Conservation (phyloP, 1,140 invertebrate genomes). For the Diorhabda carinulata region DNA sequence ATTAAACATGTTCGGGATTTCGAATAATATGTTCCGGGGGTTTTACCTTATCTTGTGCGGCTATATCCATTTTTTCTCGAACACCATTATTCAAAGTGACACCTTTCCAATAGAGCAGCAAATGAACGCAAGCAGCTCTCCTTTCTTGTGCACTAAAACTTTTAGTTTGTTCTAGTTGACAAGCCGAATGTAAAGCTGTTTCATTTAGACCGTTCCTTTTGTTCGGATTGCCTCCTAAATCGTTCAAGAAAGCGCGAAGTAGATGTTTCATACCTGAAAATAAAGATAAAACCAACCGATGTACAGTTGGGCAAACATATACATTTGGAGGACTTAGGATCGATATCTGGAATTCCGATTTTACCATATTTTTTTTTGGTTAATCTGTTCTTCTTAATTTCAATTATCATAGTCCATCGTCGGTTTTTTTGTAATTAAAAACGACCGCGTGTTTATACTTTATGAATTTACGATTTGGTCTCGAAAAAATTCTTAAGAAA, state of each 20-base stretch:
- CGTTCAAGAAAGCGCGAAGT: slow-evolving; percentile 61
- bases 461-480: too few relatives aligned
- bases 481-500: too few relatives aligned
- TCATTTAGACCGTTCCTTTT: slow-evolving; percentile 65
- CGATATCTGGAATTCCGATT: too few relatives aligned
- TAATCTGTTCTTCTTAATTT: too few relatives aligned
- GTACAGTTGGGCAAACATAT: not conserved
- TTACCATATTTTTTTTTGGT: too few relatives aligned
- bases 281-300: not conserved
- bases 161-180: slow-evolving; percentile 53
- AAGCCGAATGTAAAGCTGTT: slow-evolving; percentile 62
- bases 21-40: too few relatives aligned
- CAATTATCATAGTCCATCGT: too few relatives aligned
- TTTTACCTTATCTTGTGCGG: slow-evolving; percentile 58
- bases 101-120: slow-evolving; percentile 64
- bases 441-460: too few relatives aligned
- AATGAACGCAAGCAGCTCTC: slow-evolving; percentile 57
- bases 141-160: slow-evolving; percentile 57
- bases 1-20: too few relatives aligned
- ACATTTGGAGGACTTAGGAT: too few relatives aligned
- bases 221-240: slow-evolving; percentile 66
- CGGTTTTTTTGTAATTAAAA: too few relatives aligned
- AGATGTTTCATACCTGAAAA: slow-evolving; percentile 56
- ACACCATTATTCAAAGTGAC: slow-evolving; percentile 52
- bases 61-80: slow-evolving; percentile 58